Conservation (phyloP, 2,888 invertebrate species). For the Dinocampus coccinellae region DNA sequence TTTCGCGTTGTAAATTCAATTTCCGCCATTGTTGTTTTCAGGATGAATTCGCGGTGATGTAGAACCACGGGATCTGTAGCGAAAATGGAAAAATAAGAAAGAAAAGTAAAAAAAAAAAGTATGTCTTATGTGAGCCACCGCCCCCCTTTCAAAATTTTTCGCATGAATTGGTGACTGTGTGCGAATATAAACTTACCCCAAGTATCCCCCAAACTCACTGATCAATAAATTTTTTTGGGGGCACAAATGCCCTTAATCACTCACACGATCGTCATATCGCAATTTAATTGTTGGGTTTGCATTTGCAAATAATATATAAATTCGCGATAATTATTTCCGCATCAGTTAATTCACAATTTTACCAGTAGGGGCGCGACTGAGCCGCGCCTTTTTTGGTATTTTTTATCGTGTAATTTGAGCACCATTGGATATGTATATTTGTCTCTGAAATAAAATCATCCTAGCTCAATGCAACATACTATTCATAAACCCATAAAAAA, state of each 20-base stretch:
- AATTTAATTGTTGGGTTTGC: conserved; percentile 51
- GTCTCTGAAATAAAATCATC: no score
- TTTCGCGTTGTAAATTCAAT: conserved; percentile 36
- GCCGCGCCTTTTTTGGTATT: background rate
- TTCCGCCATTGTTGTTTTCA: conserved; percentile 59
- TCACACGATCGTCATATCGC: conserved; percentile 41
- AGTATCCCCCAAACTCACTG: conserved; percentile 38
- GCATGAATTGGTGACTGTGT: conserved; percentile 41
- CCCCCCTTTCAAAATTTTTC: conserved; percentile 55
- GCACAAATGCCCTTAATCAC: conserved; percentile 41
- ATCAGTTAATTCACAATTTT: conserved; percentile 46
- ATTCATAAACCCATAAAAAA: no score
- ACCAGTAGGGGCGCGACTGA: conserved; percentile 53
- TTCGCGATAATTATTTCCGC: conserved; percentile 62
- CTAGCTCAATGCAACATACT: no score
- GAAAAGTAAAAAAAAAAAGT: conserved; percentile 51
- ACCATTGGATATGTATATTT: background rate
- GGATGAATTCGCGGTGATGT: conserved; percentile 33
- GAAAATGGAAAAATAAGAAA: conserved; percentile 29
- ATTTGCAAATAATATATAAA: conserved; percentile 61
- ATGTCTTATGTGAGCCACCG: conserved; percentile 58
- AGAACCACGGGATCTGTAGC: conserved; percentile 32
- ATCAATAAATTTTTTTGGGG: conserved; percentile 35
- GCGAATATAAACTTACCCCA: conserved; percentile 47
- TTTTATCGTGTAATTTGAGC: background rate